Evolutionary conservation across 2,797 vertebrate species (phyloP).

Genomic region (Rhyacichthys aspro): DNA sequence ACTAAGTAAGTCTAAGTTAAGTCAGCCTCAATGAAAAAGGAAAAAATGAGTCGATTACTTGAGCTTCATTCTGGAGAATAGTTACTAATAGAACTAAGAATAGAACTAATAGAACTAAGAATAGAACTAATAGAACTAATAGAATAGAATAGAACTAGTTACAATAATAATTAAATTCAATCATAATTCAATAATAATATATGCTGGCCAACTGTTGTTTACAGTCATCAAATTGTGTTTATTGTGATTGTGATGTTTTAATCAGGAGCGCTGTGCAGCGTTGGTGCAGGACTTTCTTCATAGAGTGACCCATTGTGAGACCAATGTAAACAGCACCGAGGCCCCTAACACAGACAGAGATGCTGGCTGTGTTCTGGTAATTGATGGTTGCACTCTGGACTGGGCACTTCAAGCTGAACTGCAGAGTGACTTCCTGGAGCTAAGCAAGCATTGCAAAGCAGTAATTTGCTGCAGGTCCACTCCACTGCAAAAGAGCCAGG

Average conservation of each 20-base stretch:
- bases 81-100: too few relatives aligned
- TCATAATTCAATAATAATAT: too few relatives aligned
- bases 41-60: too few relatives aligned
- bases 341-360: neutral
- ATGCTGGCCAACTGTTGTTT: too few relatives aligned
- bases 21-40: too few relatives aligned
- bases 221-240: too few relatives aligned
- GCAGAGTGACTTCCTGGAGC: constrained; percentile 82
- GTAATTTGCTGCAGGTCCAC: constrained; percentile 95
- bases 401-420: constrained; percentile 85
- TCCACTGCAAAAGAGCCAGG: constrained; percentile 92
- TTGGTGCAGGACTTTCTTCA: constrained; percentile 19
- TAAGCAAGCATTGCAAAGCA: constrained; percentile 83
- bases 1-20: too few relatives aligned
- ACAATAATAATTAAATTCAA: too few relatives aligned
- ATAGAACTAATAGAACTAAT: too few relatives aligned
- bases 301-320: constrained; percentile 64
- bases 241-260: neutral
- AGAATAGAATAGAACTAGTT: too few relatives aligned
- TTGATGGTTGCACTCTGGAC: constrained; percentile 89
- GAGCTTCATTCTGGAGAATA: too few relatives aligned
- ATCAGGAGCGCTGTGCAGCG: constrained; percentile 2
- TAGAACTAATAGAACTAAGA: too few relatives aligned
- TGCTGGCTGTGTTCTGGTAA: constrained; percentile 80
- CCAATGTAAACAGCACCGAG: neutral